Conservation (phyloP, 2,113 vertebrate species). For the Heloderma charlesbogerti region DNA sequence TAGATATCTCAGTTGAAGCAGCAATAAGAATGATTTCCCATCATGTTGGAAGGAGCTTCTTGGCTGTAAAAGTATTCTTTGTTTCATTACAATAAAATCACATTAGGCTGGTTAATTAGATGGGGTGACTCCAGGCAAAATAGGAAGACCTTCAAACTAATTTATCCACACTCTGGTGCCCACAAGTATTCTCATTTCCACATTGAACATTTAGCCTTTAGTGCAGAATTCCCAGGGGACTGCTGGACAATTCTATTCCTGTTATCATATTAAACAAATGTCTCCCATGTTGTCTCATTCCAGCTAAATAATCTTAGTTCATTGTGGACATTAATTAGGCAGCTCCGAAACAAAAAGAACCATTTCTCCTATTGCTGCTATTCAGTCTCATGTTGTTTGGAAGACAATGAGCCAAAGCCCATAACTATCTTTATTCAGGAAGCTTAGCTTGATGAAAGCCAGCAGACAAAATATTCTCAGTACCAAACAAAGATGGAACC, state of each 20-base stretch:
- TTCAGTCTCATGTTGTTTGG: background rate
- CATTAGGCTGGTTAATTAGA: conserved; percentile 19
- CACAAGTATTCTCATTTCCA: conserved; percentile 42
- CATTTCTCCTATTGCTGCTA: conserved; percentile 11
- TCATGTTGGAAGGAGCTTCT: conserved; percentile 16
- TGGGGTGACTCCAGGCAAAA: conserved; percentile 7
- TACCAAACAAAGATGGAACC: conserved; percentile 8
- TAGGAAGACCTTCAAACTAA: rapidly evolving
- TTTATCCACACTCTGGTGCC: conserved; percentile 4
- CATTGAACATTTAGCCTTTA: conserved; percentile 37
- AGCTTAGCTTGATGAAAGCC: conserved; percentile 17
- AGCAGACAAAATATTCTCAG: conserved; percentile 7
- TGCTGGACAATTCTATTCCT: conserved; percentile 20
- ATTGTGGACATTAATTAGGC: conserved; percentile 44
- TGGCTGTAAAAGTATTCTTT: conserved; percentile 42
- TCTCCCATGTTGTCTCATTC: conserved; percentile 31
- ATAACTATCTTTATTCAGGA: background rate
- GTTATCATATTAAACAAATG: conserved; percentile 52
- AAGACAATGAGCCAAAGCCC: conserved; percentile 7
- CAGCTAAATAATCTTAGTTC: conserved; percentile 51
- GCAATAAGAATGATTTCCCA: conserved; percentile 14
- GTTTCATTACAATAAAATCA: conserved; percentile 14
- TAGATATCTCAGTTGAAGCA: background rate
- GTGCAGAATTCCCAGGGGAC: conserved; percentile 36
- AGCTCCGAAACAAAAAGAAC: conserved; percentile 14